These are phyloP conservation scores for Macrotus californicus DNA, from an alignment of 2,113 vertebrate species.

Conservation along the genomic window DNA sequence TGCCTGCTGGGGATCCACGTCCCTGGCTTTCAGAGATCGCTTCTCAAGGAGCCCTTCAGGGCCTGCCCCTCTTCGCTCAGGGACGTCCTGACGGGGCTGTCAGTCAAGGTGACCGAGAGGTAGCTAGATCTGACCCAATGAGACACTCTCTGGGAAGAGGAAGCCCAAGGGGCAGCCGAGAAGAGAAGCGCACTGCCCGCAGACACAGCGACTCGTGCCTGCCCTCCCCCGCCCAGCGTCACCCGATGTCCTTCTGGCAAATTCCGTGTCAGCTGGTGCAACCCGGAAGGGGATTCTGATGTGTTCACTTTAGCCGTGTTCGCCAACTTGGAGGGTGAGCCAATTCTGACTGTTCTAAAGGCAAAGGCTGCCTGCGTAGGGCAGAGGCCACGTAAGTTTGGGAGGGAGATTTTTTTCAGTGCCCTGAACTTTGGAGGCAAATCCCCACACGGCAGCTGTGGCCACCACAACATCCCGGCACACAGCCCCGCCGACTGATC, in stretches of 20 bases:
- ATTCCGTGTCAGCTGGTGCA: background rate
- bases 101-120: background rate
- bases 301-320: background rate
- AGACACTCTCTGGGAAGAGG: background rate
- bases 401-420: background rate
- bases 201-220: background rate
- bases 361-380: background rate
- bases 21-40: background rate
- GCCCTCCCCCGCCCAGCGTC: background rate
- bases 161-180: rapidly evolving
- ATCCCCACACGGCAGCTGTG: background rate
- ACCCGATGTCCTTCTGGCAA: background rate
- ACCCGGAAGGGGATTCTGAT: background rate
- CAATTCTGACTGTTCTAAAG: background rate
- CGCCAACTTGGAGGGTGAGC: background rate
- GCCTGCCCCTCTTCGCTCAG: background rate
- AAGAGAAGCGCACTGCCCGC: rapidly evolving
- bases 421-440: background rate
- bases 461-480: background rate
- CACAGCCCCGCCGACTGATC: rapidly evolving
- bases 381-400: background rate
- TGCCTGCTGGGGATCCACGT: rapidly evolving
- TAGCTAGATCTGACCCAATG: too few species aligned
- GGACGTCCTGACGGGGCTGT: background rate
- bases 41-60: background rate